phyloP scores from a whole-genome alignment of 2,888 invertebrate species.

The Sminthurinus aureus region DNA sequence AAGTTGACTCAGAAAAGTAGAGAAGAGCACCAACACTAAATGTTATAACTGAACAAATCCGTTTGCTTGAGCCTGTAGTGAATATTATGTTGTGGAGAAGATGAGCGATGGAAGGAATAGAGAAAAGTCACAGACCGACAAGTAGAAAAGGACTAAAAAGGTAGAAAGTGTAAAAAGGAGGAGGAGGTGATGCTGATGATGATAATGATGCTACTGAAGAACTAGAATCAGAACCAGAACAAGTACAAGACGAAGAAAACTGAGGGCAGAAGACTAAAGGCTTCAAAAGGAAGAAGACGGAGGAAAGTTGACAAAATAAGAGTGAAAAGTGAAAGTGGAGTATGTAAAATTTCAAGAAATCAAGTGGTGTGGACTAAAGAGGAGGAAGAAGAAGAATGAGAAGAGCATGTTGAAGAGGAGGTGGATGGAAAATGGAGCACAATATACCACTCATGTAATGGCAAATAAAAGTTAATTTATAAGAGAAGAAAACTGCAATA shows the following conservation, averaged over 20 bases:
- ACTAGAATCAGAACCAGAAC: too few species aligned
- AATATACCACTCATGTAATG: constrained; percentile 17
- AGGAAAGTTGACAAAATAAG: too few species aligned
- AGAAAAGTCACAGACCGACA: too few species aligned
- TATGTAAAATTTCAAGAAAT: neutral
- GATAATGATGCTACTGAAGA: neutral
- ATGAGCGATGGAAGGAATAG: neutral
- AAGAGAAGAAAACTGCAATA: constrained; percentile 16
- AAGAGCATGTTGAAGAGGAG: constrained; percentile 7
- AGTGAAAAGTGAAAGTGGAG: neutral
- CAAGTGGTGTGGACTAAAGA: neutral
- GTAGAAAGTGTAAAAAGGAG: too few species aligned
- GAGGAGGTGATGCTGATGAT: neutral
- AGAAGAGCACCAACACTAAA: too few species aligned
- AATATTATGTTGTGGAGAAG: neutral
- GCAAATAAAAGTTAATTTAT: constrained; percentile 23
- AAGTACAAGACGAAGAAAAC: neutral
- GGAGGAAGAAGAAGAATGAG: neutral
- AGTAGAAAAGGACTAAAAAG: too few species aligned
- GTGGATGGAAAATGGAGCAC: neutral
- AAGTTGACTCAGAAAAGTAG: too few species aligned
- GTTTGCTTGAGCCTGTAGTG: neutral
- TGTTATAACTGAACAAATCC: too few species aligned
- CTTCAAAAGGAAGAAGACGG: neutral
- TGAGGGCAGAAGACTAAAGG: neutral